Evolutionary conservation across 2,113 vertebrate genomes (phyloP).

Genomic region (Bos javanicus): DNA sequence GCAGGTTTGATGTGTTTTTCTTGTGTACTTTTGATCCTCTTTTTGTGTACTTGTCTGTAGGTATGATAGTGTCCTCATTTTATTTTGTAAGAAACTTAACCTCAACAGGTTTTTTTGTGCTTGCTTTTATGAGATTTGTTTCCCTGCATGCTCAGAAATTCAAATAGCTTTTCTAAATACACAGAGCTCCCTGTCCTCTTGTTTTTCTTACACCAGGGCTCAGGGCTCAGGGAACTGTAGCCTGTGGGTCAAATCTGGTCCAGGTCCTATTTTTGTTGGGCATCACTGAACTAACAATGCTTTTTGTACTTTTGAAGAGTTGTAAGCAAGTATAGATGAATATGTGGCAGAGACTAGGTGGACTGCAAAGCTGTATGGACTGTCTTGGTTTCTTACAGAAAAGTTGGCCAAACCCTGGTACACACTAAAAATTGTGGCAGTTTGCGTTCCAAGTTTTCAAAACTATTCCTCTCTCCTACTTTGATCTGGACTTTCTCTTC

Average conservation of each 20-base stretch:
- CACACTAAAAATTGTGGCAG: neutral
- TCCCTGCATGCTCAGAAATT: neutral
- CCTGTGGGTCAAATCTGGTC: neutral
- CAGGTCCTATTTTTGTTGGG: neutral
- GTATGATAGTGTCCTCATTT: neutral
- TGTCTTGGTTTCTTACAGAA: rapidly evolving
- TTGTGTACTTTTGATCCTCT: neutral
- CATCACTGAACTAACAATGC: neutral
- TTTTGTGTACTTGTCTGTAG: neutral
- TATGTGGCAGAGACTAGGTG: neutral
- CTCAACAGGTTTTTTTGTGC: neutral
- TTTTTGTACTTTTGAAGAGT: neutral
- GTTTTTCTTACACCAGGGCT: neutral
- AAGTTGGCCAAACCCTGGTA: neutral
- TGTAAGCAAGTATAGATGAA: neutral
- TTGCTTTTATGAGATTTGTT: neutral
- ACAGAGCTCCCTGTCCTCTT: neutral
- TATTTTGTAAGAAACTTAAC: neutral
- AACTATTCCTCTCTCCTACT: neutral
- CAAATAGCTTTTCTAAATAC: neutral
- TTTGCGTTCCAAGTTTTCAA: neutral
- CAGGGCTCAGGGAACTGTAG: neutral
- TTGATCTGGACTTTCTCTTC: neutral
- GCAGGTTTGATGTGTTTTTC: neutral
- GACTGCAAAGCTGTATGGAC: neutral